Evolutionary conservation across 2,113 vertebrate genomes (phyloP).

Genomic region (Aptenodytes forsteri): DNA sequence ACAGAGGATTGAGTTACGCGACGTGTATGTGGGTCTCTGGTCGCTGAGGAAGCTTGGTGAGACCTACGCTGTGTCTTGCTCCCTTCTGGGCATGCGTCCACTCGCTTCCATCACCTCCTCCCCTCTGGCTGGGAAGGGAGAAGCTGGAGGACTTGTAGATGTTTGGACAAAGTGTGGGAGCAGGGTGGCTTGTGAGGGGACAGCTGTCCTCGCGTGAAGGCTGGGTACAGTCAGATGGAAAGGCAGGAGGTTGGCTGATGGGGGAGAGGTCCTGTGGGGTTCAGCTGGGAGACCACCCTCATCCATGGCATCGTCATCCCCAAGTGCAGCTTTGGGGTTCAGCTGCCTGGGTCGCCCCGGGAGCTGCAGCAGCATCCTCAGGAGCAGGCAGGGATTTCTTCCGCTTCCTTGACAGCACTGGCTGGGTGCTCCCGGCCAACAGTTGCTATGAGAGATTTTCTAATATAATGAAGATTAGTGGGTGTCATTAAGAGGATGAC

Average conservation of each 20-base stretch:
- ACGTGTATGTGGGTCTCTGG: neutral
- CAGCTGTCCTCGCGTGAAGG: rapidly evolving
- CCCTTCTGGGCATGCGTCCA: neutral
- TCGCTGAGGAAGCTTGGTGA: neutral
- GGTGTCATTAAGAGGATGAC: neutral
- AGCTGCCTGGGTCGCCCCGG: neutral
- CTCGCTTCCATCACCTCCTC: neutral
- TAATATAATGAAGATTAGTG: neutral
- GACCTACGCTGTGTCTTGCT: neutral
- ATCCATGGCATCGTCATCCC: neutral
- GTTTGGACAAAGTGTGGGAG: neutral
- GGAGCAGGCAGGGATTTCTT: neutral
- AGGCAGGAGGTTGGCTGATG: neutral
- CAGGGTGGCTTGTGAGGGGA: neutral
- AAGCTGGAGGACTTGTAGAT: neutral
- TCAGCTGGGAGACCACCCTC: neutral
- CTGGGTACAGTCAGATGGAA: neutral
- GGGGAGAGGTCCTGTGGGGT: neutral
- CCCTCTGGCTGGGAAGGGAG: neutral
- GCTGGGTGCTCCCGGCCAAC: neutral
- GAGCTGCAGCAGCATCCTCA: neutral
- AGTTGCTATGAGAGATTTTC: neutral
- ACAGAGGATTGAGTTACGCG: neutral
- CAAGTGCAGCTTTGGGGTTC: neutral
- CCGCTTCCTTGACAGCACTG: neutral